phyloP scores from a whole-genome alignment of 2,888 invertebrate species.

The Ophioninae sp. region DNA sequence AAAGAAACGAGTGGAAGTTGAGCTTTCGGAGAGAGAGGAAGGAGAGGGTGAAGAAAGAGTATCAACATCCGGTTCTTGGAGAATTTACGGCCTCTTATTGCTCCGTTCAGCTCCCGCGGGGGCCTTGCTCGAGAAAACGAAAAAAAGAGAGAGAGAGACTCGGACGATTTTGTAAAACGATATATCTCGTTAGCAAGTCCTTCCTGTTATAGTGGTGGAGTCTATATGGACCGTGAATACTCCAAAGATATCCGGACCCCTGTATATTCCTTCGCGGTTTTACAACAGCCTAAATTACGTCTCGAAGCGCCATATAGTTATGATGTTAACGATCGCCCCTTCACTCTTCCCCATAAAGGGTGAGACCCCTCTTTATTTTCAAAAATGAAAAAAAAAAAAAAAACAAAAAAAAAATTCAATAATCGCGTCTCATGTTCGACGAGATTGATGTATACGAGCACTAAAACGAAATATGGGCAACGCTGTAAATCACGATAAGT shows the following conservation, averaged over 20 bases:
- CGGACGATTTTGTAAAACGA: slow-evolving; percentile 79
- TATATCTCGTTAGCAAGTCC: slow-evolving; percentile 78
- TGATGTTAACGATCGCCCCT: slow-evolving; percentile 76
- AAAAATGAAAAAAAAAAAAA: not conserved
- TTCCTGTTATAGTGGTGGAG: slow-evolving; percentile 64
- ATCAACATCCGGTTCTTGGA: slow-evolving; percentile 77
- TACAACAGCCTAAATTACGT: slow-evolving; percentile 79
- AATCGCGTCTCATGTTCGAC: not conserved
- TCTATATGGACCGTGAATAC: slow-evolving; percentile 26
- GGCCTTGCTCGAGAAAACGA: slow-evolving; percentile 38
- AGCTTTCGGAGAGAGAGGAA: not conserved
- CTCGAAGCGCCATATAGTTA: slow-evolving; percentile 72
- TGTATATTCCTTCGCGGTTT: slow-evolving; percentile 72
- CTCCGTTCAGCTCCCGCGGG: slow-evolving; percentile 70
- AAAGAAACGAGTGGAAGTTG: slow-evolving; percentile 26
- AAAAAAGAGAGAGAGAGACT: slow-evolving; percentile 41
- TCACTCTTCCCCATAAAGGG: not conserved
- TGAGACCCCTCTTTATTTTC: not conserved
- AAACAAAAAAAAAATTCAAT: not conserved
- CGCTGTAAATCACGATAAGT: not conserved
- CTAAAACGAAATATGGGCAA: not conserved
- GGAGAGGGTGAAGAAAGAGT: slow-evolving; percentile 49
- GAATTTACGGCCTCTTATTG: slow-evolving; percentile 74
- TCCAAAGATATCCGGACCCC: slow-evolving; percentile 51
- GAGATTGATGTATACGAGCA: not conserved